These are phyloP conservation scores for Gallinago paraguaiae DNA, from an alignment of 2,113 vertebrate genomes.

Conservation along the genomic window DNA sequence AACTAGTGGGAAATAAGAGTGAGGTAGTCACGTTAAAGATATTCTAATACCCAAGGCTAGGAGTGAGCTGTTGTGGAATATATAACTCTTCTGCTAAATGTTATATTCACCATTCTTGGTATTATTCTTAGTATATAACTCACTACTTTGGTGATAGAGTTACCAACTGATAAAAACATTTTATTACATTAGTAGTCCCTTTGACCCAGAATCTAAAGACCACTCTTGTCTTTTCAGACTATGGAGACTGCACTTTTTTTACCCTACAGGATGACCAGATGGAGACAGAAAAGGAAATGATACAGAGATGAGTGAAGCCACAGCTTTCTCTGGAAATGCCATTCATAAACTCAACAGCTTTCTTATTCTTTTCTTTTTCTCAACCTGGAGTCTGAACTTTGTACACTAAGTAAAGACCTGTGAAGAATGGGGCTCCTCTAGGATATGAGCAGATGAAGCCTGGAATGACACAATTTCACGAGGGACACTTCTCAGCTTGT, in stretches of 20 bases:
- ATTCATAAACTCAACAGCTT: neutral
- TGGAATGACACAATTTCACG: neutral
- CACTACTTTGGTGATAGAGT: neutral
- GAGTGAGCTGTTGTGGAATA: neutral
- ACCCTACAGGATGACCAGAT: neutral
- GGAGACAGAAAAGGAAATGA: neutral
- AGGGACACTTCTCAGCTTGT: neutral
- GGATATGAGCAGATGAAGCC: neutral
- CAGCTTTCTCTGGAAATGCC: neutral
- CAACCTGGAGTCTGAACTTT: neutral
- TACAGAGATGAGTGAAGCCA: neutral
- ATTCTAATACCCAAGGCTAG: neutral
- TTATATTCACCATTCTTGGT: neutral
- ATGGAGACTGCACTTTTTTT: neutral
- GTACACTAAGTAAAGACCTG: neutral
- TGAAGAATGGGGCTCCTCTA: neutral
- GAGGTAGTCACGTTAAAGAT: neutral
- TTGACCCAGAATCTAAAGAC: neutral
- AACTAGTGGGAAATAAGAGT: neutral
- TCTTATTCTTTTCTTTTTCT: neutral
- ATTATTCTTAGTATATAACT: neutral
- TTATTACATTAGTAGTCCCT: neutral
- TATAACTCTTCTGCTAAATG: neutral
- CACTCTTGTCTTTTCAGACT: neutral
- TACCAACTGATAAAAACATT: neutral